phyloP scores from a whole-genome alignment of 2,113 vertebrate species.

The Tretioscincus oriximinensis region DNA sequence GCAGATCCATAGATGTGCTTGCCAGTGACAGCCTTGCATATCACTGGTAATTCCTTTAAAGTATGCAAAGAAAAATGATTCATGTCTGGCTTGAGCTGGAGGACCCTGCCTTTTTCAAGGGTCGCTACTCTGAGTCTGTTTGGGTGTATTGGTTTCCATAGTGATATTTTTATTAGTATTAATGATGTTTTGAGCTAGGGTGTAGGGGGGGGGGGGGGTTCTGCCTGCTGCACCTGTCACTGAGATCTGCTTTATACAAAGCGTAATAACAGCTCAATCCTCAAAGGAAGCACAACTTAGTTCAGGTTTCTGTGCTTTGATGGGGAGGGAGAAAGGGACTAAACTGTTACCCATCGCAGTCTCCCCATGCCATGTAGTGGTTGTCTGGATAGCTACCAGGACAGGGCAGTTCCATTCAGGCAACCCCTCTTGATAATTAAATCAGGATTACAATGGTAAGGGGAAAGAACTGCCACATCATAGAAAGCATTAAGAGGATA shows the following conservation, averaged over 20 bases:
- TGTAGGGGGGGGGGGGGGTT: constrained; percentile 34
- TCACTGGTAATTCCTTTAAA: constrained; percentile 73
- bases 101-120: constrained; percentile 68
- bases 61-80: constrained; percentile 74
- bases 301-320: constrained; percentile 25
- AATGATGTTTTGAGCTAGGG: constrained; percentile 57
- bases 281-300: neutral
- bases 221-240: constrained; percentile 44
- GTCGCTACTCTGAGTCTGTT: constrained; percentile 67
- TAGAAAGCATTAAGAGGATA: neutral
- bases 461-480: neutral
- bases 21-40: constrained; percentile 70
- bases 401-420: neutral
- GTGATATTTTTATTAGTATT: constrained; percentile 43
- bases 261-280: constrained; percentile 57
- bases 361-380: neutral
- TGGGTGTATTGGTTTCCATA: constrained; percentile 59
- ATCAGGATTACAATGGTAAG: too few relatives aligned
- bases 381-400: neutral
- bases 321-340: neutral
- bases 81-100: constrained; percentile 62
- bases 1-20: constrained; percentile 75
- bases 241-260: constrained; percentile 44
- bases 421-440: neutral
- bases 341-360: neutral